A percentile compares a stretch with the other conserved stretches of the same genome.
phyloP scores from a whole-genome alignment of 2,888 invertebrate species.

The Eulithis prunata region DNA sequence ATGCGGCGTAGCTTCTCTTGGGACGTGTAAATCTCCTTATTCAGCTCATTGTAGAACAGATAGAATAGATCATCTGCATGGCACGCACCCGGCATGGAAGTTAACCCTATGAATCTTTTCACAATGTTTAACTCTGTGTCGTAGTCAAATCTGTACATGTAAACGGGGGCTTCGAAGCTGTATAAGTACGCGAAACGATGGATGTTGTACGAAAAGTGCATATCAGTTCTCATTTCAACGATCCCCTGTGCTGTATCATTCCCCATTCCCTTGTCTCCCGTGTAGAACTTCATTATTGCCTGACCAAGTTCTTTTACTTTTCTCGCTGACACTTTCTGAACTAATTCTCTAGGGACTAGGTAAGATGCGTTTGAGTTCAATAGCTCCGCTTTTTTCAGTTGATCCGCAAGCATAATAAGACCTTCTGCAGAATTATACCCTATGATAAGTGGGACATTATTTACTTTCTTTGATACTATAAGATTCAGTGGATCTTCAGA shows the following conservation, averaged over 20 bases:
- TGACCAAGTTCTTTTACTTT: slow-evolving; percentile 55
- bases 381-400: slow-evolving; percentile 48
- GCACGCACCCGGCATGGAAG: slow-evolving; percentile 61
- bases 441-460: slow-evolving; percentile 58
- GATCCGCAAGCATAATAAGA: slow-evolving; percentile 49
- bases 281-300: slow-evolving; percentile 58
- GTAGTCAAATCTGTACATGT: slow-evolving; percentile 63
- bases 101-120: slow-evolving; percentile 48
- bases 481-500: slow-evolving; percentile 53
- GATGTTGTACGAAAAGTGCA: slow-evolving; percentile 56
- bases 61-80: slow-evolving; percentile 80
- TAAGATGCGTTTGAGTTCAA: slow-evolving; percentile 55
- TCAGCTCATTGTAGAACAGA: slow-evolving; percentile 64
- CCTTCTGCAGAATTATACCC: slow-evolving; percentile 68
- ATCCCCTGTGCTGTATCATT: slow-evolving; percentile 48
- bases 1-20: slow-evolving; percentile 58
- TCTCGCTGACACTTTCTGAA: slow-evolving; percentile 44
- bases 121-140: slow-evolving; percentile 63
- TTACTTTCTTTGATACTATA: slow-evolving; percentile 52
- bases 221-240: slow-evolving; percentile 55
- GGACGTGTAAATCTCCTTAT: slow-evolving; percentile 51
- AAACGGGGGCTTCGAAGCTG: slow-evolving; percentile 47
- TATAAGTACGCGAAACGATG: slow-evolving; percentile 60
- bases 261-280: slow-evolving; percentile 49
- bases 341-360: slow-evolving; percentile 59